phyloP scores from a whole-genome alignment of 2,888 invertebrate species.

The Megaustenia siamemsis region DNA sequence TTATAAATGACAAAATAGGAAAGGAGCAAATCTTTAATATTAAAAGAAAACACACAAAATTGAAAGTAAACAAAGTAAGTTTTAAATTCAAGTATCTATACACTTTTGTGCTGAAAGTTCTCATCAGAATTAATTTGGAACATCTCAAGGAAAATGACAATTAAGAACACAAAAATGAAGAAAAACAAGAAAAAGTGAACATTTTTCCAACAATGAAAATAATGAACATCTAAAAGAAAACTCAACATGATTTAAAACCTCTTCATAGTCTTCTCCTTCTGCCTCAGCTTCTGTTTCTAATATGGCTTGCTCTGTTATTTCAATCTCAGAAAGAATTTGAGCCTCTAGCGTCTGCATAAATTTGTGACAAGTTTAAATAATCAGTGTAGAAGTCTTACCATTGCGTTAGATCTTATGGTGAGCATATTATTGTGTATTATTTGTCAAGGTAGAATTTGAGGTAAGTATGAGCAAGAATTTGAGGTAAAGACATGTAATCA shows the following conservation, averaged over 20 bases:
- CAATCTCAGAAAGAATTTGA: constrained; percentile 44
- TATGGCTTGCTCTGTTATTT: constrained; percentile 30
- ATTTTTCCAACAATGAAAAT: neutral
- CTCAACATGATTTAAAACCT: neutral
- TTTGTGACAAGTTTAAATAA: neutral
- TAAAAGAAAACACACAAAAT: too few species aligned
- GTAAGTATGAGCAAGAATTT: too few species aligned
- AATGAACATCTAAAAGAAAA: neutral
- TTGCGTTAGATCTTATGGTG: too few species aligned
- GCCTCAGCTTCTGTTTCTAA: constrained; percentile 17
- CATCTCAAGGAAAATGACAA: too few species aligned
- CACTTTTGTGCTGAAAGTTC: too few species aligned
- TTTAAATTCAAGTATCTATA: too few species aligned
- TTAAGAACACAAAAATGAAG: neutral
- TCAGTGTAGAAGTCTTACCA: neutral
- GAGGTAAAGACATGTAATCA: too few species aligned
- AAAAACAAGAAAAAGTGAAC: neutral
- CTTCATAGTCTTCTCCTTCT: neutral
- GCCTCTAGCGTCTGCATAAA: constrained; percentile 34
- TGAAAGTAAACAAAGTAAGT: too few species aligned
- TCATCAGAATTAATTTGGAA: neutral
- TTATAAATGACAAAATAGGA: too few species aligned
- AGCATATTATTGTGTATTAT: too few species aligned
- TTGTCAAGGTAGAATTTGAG: too few species aligned
- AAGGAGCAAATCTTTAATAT: too few species aligned